phyloP scores from a whole-genome alignment of 2,888 invertebrate genomes.

The Epiblema foenella region DNA sequence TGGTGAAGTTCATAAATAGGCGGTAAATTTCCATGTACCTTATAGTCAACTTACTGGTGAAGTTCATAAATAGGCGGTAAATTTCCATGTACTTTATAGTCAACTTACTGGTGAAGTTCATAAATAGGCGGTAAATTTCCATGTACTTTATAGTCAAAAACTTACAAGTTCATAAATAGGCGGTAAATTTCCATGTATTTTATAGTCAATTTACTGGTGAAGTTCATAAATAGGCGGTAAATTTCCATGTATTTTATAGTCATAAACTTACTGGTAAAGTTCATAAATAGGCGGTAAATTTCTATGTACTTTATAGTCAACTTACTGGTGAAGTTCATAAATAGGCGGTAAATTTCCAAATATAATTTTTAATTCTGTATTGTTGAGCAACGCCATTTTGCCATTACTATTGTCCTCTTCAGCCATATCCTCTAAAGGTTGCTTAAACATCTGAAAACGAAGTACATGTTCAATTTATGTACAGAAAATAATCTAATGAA shows the following conservation, averaged over 20 bases:
- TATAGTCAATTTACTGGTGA: too few species aligned
- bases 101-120: constrained; percentile 92
- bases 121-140: constrained; percentile 97
- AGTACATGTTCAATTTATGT: background rate
- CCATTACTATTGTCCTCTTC: constrained; percentile 89
- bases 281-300: too few species aligned
- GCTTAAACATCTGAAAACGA: constrained; percentile 93
- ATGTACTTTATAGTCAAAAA: too few species aligned
- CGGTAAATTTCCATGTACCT: too few species aligned
- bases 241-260: too few species aligned
- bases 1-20: too few species aligned
- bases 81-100: constrained; percentile 87
- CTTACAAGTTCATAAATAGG: too few species aligned
- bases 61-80: constrained; percentile 97
- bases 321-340: constrained; percentile 94
- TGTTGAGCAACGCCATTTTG: constrained; percentile 91
- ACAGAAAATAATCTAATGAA: too few species aligned
- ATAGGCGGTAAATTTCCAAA: constrained; percentile 98
- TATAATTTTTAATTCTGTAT: constrained; percentile 96
- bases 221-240: too few species aligned
- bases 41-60: constrained; percentile 87
- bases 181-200: too few species aligned
- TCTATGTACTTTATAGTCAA: constrained; percentile 46
- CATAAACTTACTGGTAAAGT: too few species aligned
- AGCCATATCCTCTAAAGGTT: constrained; percentile 94